These are phyloP conservation scores for Manis pentadactyla DNA, from an alignment of 2,797 vertebrate species.

Conservation along the genomic window DNA sequence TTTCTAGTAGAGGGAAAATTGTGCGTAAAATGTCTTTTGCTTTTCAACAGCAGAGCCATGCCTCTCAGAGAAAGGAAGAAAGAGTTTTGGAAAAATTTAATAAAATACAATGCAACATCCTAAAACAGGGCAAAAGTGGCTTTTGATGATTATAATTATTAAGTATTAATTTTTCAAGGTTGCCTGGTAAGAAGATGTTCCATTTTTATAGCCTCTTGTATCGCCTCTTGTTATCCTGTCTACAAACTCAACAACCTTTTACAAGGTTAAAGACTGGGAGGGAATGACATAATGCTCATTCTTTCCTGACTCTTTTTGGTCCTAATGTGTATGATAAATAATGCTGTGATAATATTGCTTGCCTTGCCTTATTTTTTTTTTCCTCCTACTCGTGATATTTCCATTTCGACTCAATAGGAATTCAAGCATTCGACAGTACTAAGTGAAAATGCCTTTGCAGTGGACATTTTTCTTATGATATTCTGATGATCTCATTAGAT, in stretches of 20 bases:
- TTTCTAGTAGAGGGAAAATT: slow-evolving; percentile 89
- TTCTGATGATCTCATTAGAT: slow-evolving; percentile 23
- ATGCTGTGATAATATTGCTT: slow-evolving; percentile 65
- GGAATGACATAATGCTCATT: slow-evolving; percentile 71
- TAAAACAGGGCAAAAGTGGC: slow-evolving; percentile 78
- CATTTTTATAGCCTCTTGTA: slow-evolving; percentile 64
- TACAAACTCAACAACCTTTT: slow-evolving; percentile 70
- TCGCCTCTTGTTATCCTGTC: slow-evolving; percentile 62
- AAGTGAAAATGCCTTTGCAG: slow-evolving; percentile 26
- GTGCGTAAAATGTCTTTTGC: slow-evolving; percentile 90
- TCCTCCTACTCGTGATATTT: slow-evolving; percentile 37
- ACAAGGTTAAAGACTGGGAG: slow-evolving; percentile 77
- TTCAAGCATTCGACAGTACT: neutral
- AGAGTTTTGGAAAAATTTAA: slow-evolving; percentile 80
- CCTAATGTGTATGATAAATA: slow-evolving; percentile 79
- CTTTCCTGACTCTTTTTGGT: slow-evolving; percentile 73
- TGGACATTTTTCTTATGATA: slow-evolving; percentile 11
- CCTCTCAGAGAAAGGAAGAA: slow-evolving; percentile 81
- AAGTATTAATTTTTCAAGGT: slow-evolving; percentile 83
- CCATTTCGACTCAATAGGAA: slow-evolving; percentile 56
- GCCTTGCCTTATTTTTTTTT: slow-evolving; percentile 69
- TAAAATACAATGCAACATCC: slow-evolving; percentile 84
- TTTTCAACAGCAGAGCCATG: slow-evolving; percentile 84
- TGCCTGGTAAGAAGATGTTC: slow-evolving; percentile 70
- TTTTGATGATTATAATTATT: slow-evolving; percentile 83